Base-by-base conservation (phyloP, 1,140 invertebrate species). In the Whitmania pigra region DNA sequence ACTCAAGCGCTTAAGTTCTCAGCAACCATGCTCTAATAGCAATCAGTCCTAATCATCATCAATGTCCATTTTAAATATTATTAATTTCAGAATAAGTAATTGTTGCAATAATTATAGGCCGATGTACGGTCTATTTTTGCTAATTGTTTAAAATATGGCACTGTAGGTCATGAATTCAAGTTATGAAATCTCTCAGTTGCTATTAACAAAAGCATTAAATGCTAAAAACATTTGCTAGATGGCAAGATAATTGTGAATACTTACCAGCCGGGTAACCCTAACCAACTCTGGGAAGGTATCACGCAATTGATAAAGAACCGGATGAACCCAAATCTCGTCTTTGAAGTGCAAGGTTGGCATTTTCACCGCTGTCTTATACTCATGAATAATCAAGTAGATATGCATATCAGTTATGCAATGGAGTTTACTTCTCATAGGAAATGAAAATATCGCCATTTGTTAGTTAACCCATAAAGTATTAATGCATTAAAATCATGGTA, bases 261-360 rank as follows among this genome's bases (percentile, higher is more conserved):
- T 18, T 54, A 53, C 49, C 20, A 70, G 7, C 31, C 69, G 0
- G 53, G 53, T 18, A 53, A 70, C 22, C 18, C n/a, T 0, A 40
- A 70, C 49, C 69, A 70, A n/a, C 17, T 25, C n/a, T 70, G 69
- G 69, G 69, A 70, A 70, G 27, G 69, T 18, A 15, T 49, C 40
- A 49, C 3, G 6, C 43, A 70, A 25, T 5, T 25, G n/a, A 70
- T 70, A 25, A 43, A 49, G n/a, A 70, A 54, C 25, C 6, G 43
- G 27, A 53, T 22, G 20, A 43, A 70, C 11, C 36, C 69, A 53
- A 54, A 70, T 18, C 25, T 25, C 1, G 69, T 70, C 7, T 53
- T 70, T 25, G 43, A 70, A 17, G 18, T 70, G 20, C 15, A 49
- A 36, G 69, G 69, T 70, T 13, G 43, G 7, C 29, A 36, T 4